These are phyloP conservation scores for Phainopepla nitens DNA, from an alignment of 2,113 vertebrate genomes.

Conservation along the genomic window DNA sequence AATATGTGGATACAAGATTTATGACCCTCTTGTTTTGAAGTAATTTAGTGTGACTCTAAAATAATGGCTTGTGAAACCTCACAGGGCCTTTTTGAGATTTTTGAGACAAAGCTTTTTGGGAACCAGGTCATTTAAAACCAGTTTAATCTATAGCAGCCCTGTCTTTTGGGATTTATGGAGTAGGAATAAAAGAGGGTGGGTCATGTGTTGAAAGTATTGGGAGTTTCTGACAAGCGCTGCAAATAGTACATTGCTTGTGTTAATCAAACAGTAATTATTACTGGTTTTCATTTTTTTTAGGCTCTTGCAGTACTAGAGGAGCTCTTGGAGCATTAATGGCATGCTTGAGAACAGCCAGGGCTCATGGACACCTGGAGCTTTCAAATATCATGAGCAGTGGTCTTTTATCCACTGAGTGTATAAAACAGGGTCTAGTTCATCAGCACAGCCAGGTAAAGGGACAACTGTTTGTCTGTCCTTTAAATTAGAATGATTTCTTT, in stretches of 20 bases:
- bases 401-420: slow-evolving; percentile 76
- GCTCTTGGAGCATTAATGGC: slow-evolving; percentile 90
- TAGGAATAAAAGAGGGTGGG: background rate
- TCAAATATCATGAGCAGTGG: slow-evolving; percentile 72
- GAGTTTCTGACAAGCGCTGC: background rate
- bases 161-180: background rate
- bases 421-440: slow-evolving; percentile 87
- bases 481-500: background rate
- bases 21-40: background rate
- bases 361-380: slow-evolving; percentile 82
- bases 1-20: background rate
- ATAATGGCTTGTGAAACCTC: background rate
- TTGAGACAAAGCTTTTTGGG: background rate
- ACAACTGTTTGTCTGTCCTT: background rate
- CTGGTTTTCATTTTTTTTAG: slow-evolving; percentile 35
- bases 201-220: background rate
- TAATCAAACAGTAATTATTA: background rate
- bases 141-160: background rate
- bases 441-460: slow-evolving; percentile 88
- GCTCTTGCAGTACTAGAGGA: slow-evolving; percentile 75
- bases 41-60: background rate
- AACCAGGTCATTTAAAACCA: background rate
- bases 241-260: background rate
- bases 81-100: fast-evolving
- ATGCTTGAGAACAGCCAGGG: slow-evolving; percentile 86